Evolutionary conservation across 2,888 invertebrate species (phyloP).

Genomic region (Phania funesta): DNA sequence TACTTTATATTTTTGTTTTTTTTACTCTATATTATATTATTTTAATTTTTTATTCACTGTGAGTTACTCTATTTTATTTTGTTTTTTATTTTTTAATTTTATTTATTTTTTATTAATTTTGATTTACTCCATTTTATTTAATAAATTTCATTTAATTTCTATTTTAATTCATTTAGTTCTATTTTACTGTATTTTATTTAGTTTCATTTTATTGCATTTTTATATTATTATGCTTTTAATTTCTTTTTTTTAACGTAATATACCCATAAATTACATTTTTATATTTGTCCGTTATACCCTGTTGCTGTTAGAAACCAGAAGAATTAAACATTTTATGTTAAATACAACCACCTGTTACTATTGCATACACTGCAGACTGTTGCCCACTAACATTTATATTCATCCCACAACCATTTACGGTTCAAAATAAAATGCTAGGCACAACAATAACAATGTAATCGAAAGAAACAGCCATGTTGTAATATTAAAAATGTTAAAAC

Average conservation of each 20-base stretch:
- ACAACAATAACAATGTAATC: background rate
- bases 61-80: too few relatives aligned
- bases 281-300: background rate
- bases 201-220: background rate
- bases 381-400: background rate
- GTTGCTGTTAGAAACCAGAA: background rate
- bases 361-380: background rate
- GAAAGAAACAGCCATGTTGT: background rate
- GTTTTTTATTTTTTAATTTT: too few relatives aligned
- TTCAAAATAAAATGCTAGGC: too few relatives aligned
- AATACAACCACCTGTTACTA: slow-evolving; percentile 39
- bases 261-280: background rate
- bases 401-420: background rate
- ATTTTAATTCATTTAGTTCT: background rate
- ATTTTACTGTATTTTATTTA: background rate
- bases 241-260: background rate
- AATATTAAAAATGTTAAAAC: background rate
- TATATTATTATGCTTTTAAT: background rate
- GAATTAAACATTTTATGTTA: background rate
- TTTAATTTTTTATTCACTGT: too few relatives aligned
- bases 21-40: too few relatives aligned
- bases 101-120: too few relatives aligned
- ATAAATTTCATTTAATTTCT: too few relatives aligned
- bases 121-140: too few relatives aligned
- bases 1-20: too few relatives aligned